phyloP scores from a whole-genome alignment of 2,888 invertebrate genomes.

The Macaria liturata region DNA sequence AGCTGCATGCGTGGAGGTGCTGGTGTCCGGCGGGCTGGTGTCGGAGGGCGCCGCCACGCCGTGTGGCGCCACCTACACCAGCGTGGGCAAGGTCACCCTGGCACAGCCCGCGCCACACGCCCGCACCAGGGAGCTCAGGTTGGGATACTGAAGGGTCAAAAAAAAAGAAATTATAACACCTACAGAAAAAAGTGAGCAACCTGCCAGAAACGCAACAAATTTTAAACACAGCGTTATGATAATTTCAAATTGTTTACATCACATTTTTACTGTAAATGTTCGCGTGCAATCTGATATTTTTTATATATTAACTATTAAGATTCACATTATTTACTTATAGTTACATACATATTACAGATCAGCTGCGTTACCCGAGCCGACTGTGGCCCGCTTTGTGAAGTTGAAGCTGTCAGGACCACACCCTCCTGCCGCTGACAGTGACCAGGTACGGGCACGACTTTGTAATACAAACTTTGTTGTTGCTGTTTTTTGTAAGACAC shows the following conservation, averaged over 20 bases:
- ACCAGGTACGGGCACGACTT: slow-evolving; percentile 85
- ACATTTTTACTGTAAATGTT: no score
- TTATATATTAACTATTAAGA: no score
- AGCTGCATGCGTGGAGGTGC: slow-evolving; percentile 76
- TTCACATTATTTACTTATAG: no score
- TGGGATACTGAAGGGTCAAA: slow-evolving; percentile 1
- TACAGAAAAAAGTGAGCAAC: no score
- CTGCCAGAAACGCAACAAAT: no score
- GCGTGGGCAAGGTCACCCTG: slow-evolving; percentile 73
- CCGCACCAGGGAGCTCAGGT: slow-evolving; percentile 74
- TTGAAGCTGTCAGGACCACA: slow-evolving; percentile 93
- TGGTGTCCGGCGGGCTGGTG: slow-evolving; percentile 75
- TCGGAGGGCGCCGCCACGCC: slow-evolving; percentile 78
- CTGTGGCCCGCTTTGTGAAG: slow-evolving; percentile 87
- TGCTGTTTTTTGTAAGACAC: no score
- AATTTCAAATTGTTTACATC: no score
- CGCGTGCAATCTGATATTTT: no score
- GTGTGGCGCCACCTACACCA: slow-evolving; percentile 77
- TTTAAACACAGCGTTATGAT: no score
- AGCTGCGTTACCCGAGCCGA: slow-evolving; percentile 87
- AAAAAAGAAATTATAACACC: neutral
- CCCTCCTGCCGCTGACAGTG: slow-evolving; percentile 89
- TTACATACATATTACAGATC: slow-evolving; percentile 51
- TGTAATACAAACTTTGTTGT: neutral
- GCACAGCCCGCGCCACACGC: slow-evolving; percentile 69